Evolutionary conservation across 2,113 vertebrate species (phyloP), one percentile per base, ranked within the genome.

Genomic region (Hiodon tergisus): DNA sequence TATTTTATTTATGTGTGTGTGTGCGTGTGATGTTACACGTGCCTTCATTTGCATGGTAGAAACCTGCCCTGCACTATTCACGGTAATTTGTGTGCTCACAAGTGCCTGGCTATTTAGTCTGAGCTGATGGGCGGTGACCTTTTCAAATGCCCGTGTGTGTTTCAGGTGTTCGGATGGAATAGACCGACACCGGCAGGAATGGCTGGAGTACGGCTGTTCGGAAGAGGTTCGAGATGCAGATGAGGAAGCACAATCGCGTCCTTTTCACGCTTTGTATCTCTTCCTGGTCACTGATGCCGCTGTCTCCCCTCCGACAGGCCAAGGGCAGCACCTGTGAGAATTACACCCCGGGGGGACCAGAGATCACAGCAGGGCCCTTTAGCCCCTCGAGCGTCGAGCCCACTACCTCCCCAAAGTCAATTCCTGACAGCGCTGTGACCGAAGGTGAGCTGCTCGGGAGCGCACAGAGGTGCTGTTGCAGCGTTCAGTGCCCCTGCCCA

Each of bases 131-230:
- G 55, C 11, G 55, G 6, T 11, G 6, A 6, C 6, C 55, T 57
- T 11, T 57, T 3, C 7, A 6, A 73, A 8, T 55, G 60, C 46
- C 7, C 71, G 50, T 71, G 16, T 81, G 76, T 52, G 4, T 85
- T 87, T 72, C 86, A 99, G 97, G 72, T 98, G 97, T 67, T 99
- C 97, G 76, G 95, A 94, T 3, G 95, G 97, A 4, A 94, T 96
- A 47, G 95, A 99, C 77, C 87, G 96, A 0, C 88, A 97, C 63
- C 91, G 95, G 11, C 93, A 98, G 80, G 96, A 98, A 82, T 98
- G 97, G 96, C 65, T 98, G 73, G 86, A 94, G 61, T 94, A 94
- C 0, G 93, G 92, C 86, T 99, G 96, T 4, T 88, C 87, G 11
- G 92, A 93, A 76, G 88, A 96, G 95, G 97, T 98, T 50, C 65